Conservation (phyloP, 30 jellyfish, hydroid and myxozoan genomes). For the Catostylus mosaicus region DNA sequence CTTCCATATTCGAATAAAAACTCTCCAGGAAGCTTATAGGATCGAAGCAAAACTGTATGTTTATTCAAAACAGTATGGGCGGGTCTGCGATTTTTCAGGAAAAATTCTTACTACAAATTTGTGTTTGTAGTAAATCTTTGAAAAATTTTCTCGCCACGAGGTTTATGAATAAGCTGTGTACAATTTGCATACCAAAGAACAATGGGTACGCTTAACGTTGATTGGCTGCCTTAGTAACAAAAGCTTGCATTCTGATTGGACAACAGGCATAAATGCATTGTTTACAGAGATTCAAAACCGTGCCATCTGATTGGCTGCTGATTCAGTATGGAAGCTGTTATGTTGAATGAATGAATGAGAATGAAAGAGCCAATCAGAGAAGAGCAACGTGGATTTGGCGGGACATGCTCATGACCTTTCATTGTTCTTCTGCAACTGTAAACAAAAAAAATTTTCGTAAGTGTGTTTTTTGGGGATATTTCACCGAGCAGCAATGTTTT, state of each 20-base stretch:
- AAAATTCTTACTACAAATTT: conserved; percentile 30
- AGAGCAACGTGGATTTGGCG: conserved; percentile 74
- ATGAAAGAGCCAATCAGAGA: conserved; percentile 41
- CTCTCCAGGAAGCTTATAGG: background rate
- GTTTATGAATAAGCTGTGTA: conserved; percentile 61
- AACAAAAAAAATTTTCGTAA: conserved; percentile 34
- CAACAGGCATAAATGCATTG: background rate
- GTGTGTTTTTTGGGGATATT: background rate
- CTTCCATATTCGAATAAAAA: conserved; percentile 29
- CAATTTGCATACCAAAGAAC: conserved; percentile 64
- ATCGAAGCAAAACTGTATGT: background rate
- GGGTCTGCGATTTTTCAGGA: conserved; percentile 26
- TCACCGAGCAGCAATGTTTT: background rate
- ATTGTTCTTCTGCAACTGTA: conserved; percentile 40
- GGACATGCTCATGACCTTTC: conserved; percentile 57
- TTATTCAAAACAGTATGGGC: conserved; percentile 32
- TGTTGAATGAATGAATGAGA: conserved; percentile 57
- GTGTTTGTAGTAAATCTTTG: conserved; percentile 57
- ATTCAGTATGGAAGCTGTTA: conserved; percentile 54
- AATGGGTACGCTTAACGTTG: conserved; percentile 20
- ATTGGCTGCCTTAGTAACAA: conserved; percentile 44
- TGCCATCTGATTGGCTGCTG: conserved; percentile 25
- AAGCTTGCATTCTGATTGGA: conserved; percentile 16
- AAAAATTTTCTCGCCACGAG: conserved; percentile 76
- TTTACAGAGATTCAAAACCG: conserved; percentile 4